Conservation (phyloP, 1,140 invertebrate genomes). For the Steinernema feltiae region DNA sequence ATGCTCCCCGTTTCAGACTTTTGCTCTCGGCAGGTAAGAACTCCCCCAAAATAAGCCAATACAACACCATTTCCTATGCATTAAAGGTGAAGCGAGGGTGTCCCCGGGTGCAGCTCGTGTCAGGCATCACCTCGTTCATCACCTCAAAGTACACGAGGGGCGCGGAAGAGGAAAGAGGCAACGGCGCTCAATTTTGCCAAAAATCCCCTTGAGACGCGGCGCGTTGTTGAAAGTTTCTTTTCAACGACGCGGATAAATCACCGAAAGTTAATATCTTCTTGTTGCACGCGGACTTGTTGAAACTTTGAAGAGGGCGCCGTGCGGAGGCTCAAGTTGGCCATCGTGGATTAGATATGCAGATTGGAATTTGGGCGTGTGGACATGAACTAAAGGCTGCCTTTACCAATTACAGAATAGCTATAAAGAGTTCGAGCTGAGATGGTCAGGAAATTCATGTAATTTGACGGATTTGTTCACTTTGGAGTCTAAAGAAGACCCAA, state of each 20-base stretch:
- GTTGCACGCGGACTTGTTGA: not conserved
- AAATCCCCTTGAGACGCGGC: too few species aligned
- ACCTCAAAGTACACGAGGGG: not conserved
- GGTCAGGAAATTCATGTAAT: too few species aligned
- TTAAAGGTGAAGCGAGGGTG: conserved; percentile 11
- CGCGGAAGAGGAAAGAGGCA: not conserved
- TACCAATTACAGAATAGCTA: too few species aligned
- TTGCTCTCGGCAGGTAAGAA: not conserved
- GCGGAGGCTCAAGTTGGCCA: too few species aligned
- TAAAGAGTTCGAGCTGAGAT: too few species aligned
- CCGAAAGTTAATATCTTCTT: not conserved
- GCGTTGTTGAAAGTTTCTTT: not conserved
- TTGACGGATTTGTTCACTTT: too few species aligned
- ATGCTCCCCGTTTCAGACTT: not conserved
- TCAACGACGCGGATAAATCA: not conserved
- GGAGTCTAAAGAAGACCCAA: too few species aligned
- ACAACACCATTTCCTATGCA: not conserved
- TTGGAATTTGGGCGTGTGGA: too few species aligned
- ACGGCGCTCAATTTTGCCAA: not conserved
- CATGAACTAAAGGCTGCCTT: too few species aligned
- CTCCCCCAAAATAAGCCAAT: not conserved
- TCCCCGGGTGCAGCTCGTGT: too few species aligned
- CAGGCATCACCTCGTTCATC: not conserved
- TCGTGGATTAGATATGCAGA: too few species aligned
- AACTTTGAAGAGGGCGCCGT: not conserved